phyloP scores from a whole-genome alignment of 2,113 vertebrate genomes.

The Urocolius indicus region DNA sequence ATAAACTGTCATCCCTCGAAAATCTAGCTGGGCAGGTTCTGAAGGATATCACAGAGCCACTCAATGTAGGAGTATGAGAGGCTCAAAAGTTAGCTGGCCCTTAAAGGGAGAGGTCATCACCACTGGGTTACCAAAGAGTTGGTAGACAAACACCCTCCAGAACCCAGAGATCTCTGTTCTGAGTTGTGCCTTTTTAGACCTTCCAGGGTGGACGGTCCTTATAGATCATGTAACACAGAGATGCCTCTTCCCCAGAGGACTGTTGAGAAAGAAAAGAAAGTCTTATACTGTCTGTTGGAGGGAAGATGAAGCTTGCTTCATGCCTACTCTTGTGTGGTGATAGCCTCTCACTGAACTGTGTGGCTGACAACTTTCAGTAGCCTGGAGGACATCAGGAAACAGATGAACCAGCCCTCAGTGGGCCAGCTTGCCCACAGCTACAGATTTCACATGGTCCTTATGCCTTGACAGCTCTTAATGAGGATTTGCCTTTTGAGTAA shows the following conservation, averaged over 20 bases:
- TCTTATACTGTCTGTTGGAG: background rate
- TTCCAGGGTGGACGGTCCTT: background rate
- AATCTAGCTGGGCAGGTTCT: background rate
- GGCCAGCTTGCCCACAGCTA: background rate
- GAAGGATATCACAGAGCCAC: background rate
- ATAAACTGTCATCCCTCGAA: background rate
- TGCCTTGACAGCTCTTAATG: background rate
- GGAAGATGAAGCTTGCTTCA: background rate
- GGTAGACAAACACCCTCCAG: background rate
- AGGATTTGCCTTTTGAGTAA: background rate
- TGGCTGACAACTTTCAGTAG: rapidly evolving
- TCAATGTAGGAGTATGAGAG: background rate
- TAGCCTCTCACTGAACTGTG: background rate
- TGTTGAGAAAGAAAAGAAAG: background rate
- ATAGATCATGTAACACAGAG: background rate
- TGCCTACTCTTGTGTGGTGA: background rate
- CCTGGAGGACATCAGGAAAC: background rate
- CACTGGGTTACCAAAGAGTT: background rate
- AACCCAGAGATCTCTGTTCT: background rate
- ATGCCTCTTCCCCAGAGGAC: background rate
- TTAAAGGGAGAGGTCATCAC: background rate
- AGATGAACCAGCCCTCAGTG: background rate
- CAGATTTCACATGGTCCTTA: background rate
- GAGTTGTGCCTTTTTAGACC: background rate
- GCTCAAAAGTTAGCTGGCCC: background rate